Evolutionary conservation across 1,140 invertebrate genomes (phyloP).

Genomic region (Nasonia longicornis): DNA sequence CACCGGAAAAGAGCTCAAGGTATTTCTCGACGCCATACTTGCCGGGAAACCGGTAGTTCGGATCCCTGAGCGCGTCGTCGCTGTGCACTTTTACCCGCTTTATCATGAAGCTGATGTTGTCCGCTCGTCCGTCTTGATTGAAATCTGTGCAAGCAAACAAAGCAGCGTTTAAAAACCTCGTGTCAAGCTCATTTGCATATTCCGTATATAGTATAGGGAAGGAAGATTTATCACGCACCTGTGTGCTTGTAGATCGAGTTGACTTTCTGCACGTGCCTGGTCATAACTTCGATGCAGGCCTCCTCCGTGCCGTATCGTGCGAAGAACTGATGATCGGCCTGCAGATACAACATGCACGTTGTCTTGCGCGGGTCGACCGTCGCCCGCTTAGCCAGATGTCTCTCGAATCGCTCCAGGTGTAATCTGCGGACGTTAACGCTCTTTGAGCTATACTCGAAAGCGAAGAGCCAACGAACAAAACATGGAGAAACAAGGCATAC

Average conservation of each 20-base stretch:
- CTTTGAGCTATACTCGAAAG: too few relatives aligned
- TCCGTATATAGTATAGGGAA: too few relatives aligned
- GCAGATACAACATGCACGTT: conserved; percentile 92
- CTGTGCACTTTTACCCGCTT: conserved; percentile 95
- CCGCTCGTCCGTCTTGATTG: conserved; percentile 89
- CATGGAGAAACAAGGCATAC: too few relatives aligned
- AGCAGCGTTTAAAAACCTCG: neutral
- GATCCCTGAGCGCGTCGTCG: conserved; percentile 83
- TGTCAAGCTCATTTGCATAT: too few relatives aligned
- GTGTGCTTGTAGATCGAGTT: conserved; percentile 92
- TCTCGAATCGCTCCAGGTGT: conserved; percentile 61
- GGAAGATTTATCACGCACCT: conserved; percentile 70
- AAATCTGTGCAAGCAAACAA: conserved; percentile 78
- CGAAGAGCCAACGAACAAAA: too few relatives aligned
- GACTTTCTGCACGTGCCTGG: conserved; percentile 91
- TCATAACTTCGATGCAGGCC: conserved; percentile 95
- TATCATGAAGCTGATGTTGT: conserved; percentile 96
- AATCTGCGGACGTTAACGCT: conserved; percentile 46
- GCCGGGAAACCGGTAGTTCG: conserved; percentile 88
- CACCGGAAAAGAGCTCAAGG: conserved; percentile 91
- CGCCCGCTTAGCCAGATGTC: conserved; percentile 79
- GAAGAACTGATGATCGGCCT: conserved; percentile 95
- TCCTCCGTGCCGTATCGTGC: conserved; percentile 92
- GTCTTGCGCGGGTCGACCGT: conserved; percentile 84
- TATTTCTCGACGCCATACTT: conserved; percentile 96